Percentiles rank a stretch among this genome's conserved stretches.
phyloP scores from a whole-genome alignment of 2,888 invertebrate species.

The Gisinianus flammeolus region DNA sequence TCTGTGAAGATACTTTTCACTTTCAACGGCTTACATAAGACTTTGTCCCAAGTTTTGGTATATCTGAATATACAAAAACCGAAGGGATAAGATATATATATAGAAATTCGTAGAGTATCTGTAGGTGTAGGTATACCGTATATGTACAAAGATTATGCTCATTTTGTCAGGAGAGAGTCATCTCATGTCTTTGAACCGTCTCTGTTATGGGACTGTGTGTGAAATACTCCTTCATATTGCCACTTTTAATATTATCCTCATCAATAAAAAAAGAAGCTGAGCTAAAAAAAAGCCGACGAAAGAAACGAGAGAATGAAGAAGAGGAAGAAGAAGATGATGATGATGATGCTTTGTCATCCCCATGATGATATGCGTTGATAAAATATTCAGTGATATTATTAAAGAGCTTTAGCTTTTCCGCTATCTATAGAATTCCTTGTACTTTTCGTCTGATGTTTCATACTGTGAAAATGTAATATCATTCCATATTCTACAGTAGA shows the following conservation, averaged over 20 bases:
- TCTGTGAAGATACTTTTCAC: neutral
- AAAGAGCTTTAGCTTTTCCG: neutral
- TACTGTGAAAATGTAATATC: neutral
- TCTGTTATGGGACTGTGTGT: neutral
- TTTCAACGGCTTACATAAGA: neutral
- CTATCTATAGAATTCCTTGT: neutral
- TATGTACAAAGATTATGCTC: neutral
- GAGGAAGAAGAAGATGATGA: neutral
- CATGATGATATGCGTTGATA: conserved; percentile 17
- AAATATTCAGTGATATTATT: conserved; percentile 28
- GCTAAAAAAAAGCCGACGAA: neutral
- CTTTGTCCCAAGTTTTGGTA: neutral
- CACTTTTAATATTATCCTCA: conserved; percentile 35
- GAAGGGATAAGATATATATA: neutral
- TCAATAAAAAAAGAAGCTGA: conserved; percentile 21
- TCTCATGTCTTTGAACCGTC: neutral
- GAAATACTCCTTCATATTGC: conserved; percentile 14
- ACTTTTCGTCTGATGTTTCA: neutral
- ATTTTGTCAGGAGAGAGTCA: neutral
- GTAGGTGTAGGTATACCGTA: too few relatives aligned
- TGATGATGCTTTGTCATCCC: neutral
- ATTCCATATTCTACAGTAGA: neutral
- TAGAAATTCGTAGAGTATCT: neutral
- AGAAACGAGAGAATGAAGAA: neutral
- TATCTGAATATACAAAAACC: neutral